These are phyloP conservation scores for Andrena trimmerana DNA, from an alignment of 2,888 invertebrate species.

Conservation along the genomic window DNA sequence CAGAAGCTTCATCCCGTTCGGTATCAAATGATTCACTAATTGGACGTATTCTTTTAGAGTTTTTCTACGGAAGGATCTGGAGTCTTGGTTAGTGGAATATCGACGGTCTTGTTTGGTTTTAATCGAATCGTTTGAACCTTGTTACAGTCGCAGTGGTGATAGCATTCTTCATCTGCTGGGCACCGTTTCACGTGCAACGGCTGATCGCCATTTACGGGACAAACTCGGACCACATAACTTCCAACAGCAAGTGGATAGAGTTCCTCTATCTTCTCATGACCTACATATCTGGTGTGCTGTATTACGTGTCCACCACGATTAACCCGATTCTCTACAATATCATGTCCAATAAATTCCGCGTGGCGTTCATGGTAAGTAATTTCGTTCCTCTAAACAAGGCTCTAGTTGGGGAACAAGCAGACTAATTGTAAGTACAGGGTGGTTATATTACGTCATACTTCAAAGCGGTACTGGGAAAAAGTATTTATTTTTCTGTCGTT, in stretches of 20 bases:
- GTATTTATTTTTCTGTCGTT: too few species aligned
- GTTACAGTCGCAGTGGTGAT: conserved; percentile 94
- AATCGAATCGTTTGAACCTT: conserved; percentile 53
- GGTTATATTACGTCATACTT: too few species aligned
- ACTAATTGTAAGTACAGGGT: too few species aligned
- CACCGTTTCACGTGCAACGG: conserved; percentile 97
- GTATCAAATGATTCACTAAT: background rate
- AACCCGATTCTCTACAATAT: conserved; percentile 97
- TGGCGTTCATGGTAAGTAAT: conserved; percentile 93
- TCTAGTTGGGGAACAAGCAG: too few species aligned
- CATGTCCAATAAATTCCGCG: conserved; percentile 97
- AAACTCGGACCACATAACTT: conserved; percentile 81
- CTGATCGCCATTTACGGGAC: conserved; percentile 92
- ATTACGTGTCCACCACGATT: conserved; percentile 96
- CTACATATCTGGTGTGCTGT: conserved; percentile 94
- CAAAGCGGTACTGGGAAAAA: too few species aligned
- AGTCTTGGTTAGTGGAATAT: too few species aligned
- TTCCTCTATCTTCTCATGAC: conserved; percentile 90
- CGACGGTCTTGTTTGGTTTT: background rate
- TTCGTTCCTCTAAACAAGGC: background rate
- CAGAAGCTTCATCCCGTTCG: background rate
- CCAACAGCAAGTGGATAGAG: conserved; percentile 84
- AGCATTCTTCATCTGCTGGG: conserved; percentile 96
- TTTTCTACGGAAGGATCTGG: too few species aligned
- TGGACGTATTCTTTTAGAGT: too few species aligned